These are phyloP conservation scores for Dasysyrphus tricinctus DNA, from an alignment of 2,888 invertebrate genomes.

Conservation along the genomic window DNA sequence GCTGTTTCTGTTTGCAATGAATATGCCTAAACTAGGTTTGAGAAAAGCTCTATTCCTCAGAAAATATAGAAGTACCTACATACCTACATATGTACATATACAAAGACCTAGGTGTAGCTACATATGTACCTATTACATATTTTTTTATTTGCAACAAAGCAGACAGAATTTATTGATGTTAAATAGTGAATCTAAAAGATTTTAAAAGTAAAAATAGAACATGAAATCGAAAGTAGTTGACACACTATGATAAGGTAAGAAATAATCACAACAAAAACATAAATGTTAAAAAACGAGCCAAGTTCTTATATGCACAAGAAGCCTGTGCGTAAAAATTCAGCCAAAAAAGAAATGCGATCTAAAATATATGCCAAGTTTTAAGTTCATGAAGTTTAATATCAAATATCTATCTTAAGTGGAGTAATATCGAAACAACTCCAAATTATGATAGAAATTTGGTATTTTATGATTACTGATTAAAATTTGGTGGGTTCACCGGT, in stretches of 20 bases:
- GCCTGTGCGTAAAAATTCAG: too few relatives aligned
- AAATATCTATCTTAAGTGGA: too few relatives aligned
- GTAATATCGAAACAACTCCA: too few relatives aligned
- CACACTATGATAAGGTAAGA: neutral
- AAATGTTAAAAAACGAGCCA: too few relatives aligned
- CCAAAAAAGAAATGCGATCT: too few relatives aligned
- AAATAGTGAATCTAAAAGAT: conserved; percentile 24
- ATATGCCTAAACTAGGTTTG: neutral
- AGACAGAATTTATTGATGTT: conserved; percentile 5
- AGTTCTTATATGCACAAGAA: too few relatives aligned
- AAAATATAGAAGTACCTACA: neutral
- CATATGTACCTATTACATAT: too few relatives aligned
- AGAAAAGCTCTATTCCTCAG: conserved; percentile 41
- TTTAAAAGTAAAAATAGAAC: conserved; percentile 40
- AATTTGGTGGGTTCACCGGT: too few relatives aligned
- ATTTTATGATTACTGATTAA: too few relatives aligned
- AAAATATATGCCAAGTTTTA: too few relatives aligned
- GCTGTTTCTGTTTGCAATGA: conserved; percentile 29
- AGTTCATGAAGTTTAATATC: too few relatives aligned
- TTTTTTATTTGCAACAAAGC: neutral
- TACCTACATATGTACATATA: neutral
- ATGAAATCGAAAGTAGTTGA: conserved; percentile 47
- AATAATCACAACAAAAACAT: neutral
- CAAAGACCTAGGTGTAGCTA: neutral
- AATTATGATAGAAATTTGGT: too few relatives aligned